Base-by-base conservation (phyloP, 2,797 vertebrate species). In the Scomberomorus guttatus region DNA sequence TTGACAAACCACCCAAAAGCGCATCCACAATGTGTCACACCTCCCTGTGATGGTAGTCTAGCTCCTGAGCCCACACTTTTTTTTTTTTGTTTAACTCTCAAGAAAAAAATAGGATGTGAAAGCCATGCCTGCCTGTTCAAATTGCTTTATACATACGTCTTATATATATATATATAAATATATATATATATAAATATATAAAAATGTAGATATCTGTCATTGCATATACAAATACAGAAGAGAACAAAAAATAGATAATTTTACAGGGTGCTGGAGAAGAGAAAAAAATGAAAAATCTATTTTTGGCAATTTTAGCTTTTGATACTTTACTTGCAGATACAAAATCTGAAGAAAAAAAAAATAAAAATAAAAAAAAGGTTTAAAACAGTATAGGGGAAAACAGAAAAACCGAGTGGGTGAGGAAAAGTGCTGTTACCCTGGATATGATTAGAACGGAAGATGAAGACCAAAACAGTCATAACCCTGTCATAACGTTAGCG, bases 231-330 rank as follows among this genome's bases (percentile, higher is more conserved):
- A 93, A 94, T 91, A 94, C 96, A 95, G 96, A 96, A 95, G 96
- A 96, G 97, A 97, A 97, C 96, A 97, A 97, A 98, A 97, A 97
- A 96, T 96, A 97, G 97, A 97, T 97, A 98, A 97, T 99, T 99
- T 99, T 99, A 99, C 98, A 99, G 98, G 98, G 98, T 99, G 98
- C 98, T 99, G 98, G 98, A 98, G 97, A 97, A 97, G 95, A 98
- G 96, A 96, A 87, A 89, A 90, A 91, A 87, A 84, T 76, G 7
- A 80, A 96, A 97, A 91, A 87, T 94, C 90, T 99, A 99, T 99
- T 99, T 99, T 99, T 99, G 97, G 94, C 98, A 98, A 98, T 98
- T 98, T 95, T 99, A 99, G 98, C 97, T 98, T 99, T 99, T 99
- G 98, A 99, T 99, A 99, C 97, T 97, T 97, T 92, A 94, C 94